Evolutionary conservation across 2,113 vertebrate genomes (phyloP).

Genomic region (Rhea pennata): DNA sequence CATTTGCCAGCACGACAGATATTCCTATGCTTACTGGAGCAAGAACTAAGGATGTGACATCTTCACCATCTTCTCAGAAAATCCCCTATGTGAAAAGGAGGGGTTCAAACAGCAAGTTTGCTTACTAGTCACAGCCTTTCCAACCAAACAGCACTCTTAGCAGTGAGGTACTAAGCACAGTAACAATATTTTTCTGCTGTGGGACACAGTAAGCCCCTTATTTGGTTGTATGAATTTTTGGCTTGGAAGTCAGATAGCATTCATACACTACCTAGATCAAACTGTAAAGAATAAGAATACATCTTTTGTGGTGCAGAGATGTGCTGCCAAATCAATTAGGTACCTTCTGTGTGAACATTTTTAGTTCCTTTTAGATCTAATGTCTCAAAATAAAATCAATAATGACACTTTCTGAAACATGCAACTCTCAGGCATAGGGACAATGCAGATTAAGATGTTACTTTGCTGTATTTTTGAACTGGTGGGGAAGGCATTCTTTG

Average conservation of each 20-base stretch:
- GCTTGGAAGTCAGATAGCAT: background rate
- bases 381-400: background rate
- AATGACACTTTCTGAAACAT: background rate
- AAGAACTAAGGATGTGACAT: background rate
- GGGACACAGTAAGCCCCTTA: background rate
- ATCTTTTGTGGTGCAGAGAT: background rate
- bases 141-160: background rate
- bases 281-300: background rate
- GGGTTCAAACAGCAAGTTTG: background rate
- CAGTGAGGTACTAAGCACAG: background rate
- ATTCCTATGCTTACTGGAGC: background rate
- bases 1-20: background rate
- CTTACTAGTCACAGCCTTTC: background rate
- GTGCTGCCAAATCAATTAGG: background rate
- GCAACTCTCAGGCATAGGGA: background rate
- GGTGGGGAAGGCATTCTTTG: background rate
- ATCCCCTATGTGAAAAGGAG: rapidly evolving
- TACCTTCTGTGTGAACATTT: background rate
- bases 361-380: background rate
- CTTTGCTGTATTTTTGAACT: background rate
- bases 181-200: background rate
- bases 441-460: background rate
- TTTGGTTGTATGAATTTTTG: background rate
- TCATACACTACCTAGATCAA: background rate
- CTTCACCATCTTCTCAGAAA: background rate